Base-by-base conservation (phyloP, 2,888 invertebrate genomes). In the Xanthia icteritia region DNA sequence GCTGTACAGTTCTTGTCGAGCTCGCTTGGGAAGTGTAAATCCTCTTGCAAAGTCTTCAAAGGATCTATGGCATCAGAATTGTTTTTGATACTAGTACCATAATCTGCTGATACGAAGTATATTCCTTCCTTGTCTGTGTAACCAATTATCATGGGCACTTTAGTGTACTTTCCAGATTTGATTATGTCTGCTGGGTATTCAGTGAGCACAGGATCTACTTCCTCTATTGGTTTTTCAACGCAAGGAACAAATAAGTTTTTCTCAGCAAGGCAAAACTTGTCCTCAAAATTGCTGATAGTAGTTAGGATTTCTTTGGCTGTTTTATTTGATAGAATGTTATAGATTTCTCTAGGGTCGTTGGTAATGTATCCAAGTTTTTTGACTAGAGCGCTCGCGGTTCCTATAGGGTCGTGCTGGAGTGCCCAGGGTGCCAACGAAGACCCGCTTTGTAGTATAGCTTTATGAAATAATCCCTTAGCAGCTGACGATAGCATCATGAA, bases 131-230 rank as follows among this genome's bases (percentile, higher is more conserved):
- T 94, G 80, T 96, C 94, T 27, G 95, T 96, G 73, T 92, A 94
- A 0, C 96, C 96, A 31, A 96, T 94, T 54, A 96, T 95, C 94
- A 96, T 95, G 0, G 96, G 96, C 11, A 96, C 90, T 89, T 95
- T 95, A 0, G 93, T 94, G 72, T 95, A 96, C 77, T 96, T 94
- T 0, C 95, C 94, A 0, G 95, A 91, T 63, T 83, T 87, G 27
- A 96, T 94, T 11, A 95, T 89, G 15, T 94, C 91, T 2, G 91
- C 87, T 0, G 96, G 96, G 86, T 94, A 92, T 56, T 93, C 89
- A 0, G 94, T 94, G 3, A 96, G 73, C 0, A 96, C 88, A 0
- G 96, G 89, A 31, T 95, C 94, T 0, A 95, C 90, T 0, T 96
- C 96, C 2, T 95, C 88, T 51, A 96, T 92, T 1, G 88, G 73